Evolutionary conservation across 2,888 invertebrate species (phyloP), one percentile per base, ranked within the genome.

Genomic region (Norana najaformis): DNA sequence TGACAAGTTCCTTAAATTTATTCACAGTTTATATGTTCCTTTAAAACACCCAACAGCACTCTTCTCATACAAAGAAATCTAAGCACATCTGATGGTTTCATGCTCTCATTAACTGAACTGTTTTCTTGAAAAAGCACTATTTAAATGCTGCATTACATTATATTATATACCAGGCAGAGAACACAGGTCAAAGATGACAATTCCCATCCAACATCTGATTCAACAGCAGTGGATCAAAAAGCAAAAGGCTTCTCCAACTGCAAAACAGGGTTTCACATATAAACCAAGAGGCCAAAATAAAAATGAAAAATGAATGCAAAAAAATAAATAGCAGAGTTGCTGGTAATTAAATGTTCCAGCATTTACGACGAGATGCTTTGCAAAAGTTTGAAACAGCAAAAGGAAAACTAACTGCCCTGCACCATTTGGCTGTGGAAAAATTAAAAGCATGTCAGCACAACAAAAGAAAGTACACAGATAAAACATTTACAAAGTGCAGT

Each of bases 401-500:
- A 69, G n/a, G 69, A 69, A 69, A 69, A 69, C 69, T 69, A n/a
- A 53, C 30, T 47, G 47, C 47, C 3, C 47, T 53, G 53, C 23
- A 53, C 53, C 53, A 8, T 53, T 53, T 53, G 2, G 69, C 69
- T 11, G n/a, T 69, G 69, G 69, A 69, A 69, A 69, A 69, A n/a
- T 69, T n/a, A 69, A 16, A 69, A 69, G 69, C 11, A 16, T n/a
- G n/a, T n/a, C 69, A 69, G 13, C 69, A 69, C 69, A 69, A 69
- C 69, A 69, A 69, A 69, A 69, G 69, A 69, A 30, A 69, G 69
- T 13, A 69, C n/a, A 69, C 13, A 69, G 69, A 69, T 11, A 69
- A 69, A 69, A 69, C 69, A 69, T 30, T n/a, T 69, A 69, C 69
- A 69, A n/a, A 69, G 69, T n/a, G n/a, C 69, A 69, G n/a, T 69